A percentile compares a stretch with the other conserved stretches of the same genome.
phyloP scores from a whole-genome alignment of 2,888 invertebrate genomes.

The Athrips mouffetella region DNA sequence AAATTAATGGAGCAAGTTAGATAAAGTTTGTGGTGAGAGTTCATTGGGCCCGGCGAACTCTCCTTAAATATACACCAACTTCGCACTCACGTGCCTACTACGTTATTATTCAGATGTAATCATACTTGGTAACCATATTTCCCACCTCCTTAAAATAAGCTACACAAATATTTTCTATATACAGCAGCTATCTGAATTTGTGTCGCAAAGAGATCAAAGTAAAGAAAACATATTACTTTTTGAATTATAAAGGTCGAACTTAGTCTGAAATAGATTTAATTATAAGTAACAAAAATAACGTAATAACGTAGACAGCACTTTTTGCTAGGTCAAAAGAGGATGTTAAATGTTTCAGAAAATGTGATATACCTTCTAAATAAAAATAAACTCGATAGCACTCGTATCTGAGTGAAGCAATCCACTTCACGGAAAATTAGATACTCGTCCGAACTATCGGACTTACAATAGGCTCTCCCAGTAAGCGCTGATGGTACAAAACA shows the following conservation, averaged over 20 bases:
- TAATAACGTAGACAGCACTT: too few species aligned
- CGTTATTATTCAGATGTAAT: conserved; percentile 26
- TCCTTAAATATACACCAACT: conserved; percentile 24
- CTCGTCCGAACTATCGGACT: conserved; percentile 44
- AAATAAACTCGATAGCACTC: too few species aligned
- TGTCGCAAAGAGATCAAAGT: conserved; percentile 28
- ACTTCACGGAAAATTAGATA: conserved; percentile 51
- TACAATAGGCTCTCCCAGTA: conserved; percentile 47
- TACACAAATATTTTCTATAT: conserved; percentile 2
- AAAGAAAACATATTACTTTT: too few species aligned
- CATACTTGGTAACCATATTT: conserved; percentile 15
- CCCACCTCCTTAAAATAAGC: conserved; percentile 1
- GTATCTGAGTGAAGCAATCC: too few species aligned
- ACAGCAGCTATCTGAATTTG: too few species aligned
- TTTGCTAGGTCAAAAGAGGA: too few species aligned
- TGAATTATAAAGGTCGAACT: too few species aligned
- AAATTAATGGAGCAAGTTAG: conserved; percentile 42
- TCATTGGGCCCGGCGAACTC: conserved; percentile 6
- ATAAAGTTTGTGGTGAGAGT: neutral
- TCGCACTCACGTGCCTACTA: conserved; percentile 25
- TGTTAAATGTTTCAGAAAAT: too few species aligned
- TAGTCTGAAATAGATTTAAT: too few species aligned
- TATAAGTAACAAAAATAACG: too few species aligned
- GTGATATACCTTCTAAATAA: too few species aligned
- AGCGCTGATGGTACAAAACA: conserved; percentile 63